Evolutionary conservation across 1,140 invertebrate species (phyloP).

Genomic region (Pantala flavescens): DNA sequence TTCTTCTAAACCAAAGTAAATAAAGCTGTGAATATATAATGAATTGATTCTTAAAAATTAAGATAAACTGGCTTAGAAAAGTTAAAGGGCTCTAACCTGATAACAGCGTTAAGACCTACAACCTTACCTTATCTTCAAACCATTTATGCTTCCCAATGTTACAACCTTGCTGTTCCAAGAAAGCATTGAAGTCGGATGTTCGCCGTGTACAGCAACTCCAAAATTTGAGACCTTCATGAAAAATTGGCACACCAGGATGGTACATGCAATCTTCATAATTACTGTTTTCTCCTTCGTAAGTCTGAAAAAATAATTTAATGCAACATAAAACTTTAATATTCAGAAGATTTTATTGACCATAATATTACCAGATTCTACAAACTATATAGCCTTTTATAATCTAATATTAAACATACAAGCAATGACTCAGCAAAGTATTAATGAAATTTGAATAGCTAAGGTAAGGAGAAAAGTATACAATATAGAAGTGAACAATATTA

Average conservation of each 20-base stretch:
- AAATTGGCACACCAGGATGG: conserved; percentile 86
- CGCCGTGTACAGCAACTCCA: conserved; percentile 94
- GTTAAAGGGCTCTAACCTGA: too few relatives aligned
- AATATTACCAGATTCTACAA: neutral
- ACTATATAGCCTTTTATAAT: too few relatives aligned
- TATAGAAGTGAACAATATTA: too few relatives aligned
- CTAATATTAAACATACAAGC: conserved; percentile 13
- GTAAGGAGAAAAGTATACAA: too few relatives aligned
- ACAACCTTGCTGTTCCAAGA: conserved; percentile 81
- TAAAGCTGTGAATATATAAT: too few relatives aligned
- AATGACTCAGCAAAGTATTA: too few relatives aligned
- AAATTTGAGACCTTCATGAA: conserved; percentile 97
- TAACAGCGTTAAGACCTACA: too few relatives aligned
- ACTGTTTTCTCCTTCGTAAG: conserved; percentile 56
- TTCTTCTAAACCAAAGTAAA: too few relatives aligned
- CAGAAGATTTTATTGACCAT: neutral
- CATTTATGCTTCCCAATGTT: conserved; percentile 73
- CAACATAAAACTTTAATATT: neutral
- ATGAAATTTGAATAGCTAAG: too few relatives aligned
- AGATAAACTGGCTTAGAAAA: too few relatives aligned
- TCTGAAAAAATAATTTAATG: conserved; percentile 32
- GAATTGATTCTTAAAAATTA: too few relatives aligned
- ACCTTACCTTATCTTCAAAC: conserved; percentile 29
- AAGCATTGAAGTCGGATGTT: conserved; percentile 87
- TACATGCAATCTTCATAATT: conserved; percentile 59